These are phyloP conservation scores for Bubo blakistoni DNA, from an alignment of 2,113 vertebrate species.

Conservation along the genomic window DNA sequence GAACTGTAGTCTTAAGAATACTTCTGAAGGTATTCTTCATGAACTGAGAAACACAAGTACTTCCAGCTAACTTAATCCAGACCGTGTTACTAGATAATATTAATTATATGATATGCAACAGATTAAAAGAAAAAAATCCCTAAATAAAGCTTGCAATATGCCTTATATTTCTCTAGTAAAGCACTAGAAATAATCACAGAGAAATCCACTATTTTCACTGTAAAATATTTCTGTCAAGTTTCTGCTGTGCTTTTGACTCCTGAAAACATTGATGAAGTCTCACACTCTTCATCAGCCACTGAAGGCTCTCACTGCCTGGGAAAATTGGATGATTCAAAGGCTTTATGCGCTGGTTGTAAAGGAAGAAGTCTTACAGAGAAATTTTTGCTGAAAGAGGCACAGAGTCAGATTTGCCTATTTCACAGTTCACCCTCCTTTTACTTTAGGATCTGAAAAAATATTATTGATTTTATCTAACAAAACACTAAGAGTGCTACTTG, in stretches of 20 bases:
- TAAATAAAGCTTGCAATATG: neutral
- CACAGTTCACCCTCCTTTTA: neutral
- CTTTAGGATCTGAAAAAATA: neutral
- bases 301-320: neutral
- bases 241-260: neutral
- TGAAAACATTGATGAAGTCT: neutral
- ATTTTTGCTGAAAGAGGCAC: neutral
- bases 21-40: neutral
- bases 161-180: neutral
- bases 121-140: neutral
- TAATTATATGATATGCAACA: neutral
- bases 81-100: neutral
- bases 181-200: neutral
- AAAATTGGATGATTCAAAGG: neutral
- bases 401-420: neutral
- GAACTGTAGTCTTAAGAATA: neutral
- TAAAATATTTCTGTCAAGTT: neutral
- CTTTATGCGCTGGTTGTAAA: neutral
- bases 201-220: neutral
- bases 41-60: neutral
- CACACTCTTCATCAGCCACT: neutral
- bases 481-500: neutral
- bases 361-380: neutral
- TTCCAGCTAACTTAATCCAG: neutral
- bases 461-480: neutral